phyloP scores from a whole-genome alignment of 2,797 vertebrate species.

The Intellagama lesueurii region DNA sequence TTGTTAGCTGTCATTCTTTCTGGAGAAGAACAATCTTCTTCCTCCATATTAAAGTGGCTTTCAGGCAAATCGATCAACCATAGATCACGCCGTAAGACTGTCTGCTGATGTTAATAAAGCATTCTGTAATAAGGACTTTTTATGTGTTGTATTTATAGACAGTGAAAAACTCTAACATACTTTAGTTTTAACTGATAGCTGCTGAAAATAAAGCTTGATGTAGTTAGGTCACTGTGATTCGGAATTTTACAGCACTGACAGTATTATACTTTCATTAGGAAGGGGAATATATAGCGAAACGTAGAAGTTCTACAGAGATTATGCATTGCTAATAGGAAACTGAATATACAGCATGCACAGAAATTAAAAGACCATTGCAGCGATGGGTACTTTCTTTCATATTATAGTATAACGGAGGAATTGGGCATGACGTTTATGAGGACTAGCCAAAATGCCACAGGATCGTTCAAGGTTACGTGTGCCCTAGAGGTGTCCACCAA shows the following conservation, averaged over 20 bases:
- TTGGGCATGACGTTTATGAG: no score
- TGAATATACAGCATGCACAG: neutral
- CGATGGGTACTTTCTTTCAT: neutral
- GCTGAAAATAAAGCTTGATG: conserved; percentile 53
- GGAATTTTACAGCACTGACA: neutral
- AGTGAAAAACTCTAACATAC: conserved; percentile 58
- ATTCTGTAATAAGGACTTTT: conserved; percentile 77
- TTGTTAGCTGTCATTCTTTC: conserved; percentile 77
- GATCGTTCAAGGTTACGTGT: no score
- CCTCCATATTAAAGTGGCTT: conserved; percentile 78
- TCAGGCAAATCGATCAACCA: conserved; percentile 78
- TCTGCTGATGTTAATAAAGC: conserved; percentile 79
- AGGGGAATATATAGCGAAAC: neutral
- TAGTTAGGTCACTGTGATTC: neutral
- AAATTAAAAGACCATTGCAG: neutral
- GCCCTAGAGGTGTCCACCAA: no score
- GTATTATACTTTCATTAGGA: neutral
- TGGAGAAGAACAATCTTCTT: conserved; percentile 78
- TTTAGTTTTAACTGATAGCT: conserved; percentile 44
- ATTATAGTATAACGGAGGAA: no score
- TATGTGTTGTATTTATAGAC: conserved; percentile 75
- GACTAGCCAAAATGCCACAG: no score
- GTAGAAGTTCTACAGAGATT: neutral
- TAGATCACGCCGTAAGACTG: conserved; percentile 75
- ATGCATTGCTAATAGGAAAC: neutral